Base-by-base conservation (phyloP, 1,140 invertebrate genomes). In the Zaprionus camerounensis region DNA sequence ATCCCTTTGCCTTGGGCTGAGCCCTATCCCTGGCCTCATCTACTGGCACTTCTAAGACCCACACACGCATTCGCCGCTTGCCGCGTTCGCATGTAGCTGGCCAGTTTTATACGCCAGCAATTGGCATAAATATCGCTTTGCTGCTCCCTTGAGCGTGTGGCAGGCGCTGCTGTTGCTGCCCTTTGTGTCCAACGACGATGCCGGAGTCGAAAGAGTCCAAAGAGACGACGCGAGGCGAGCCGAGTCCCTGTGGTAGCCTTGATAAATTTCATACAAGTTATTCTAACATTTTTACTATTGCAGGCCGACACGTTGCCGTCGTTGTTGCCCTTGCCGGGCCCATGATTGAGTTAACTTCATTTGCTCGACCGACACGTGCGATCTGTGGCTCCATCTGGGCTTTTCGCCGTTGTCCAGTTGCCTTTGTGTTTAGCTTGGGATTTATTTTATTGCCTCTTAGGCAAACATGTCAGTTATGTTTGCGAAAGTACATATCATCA, bases 391-490 rank as follows among this genome's bases (percentile, higher is more conserved):
- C 28, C 13, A 22, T 46, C 49, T 56, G 28, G 36, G 31, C 36
- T 20, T 53, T 34, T 57, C 36, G 62, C 51, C 55, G 68, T 51
- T 77, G 75, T 77, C 70, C 70, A 41, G 53, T 78, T 74, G 71
- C 44, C 66, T 74, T 69, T 78, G 75, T 74, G 66, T 65, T 74
- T 75, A 69, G 71, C 28, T 69, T 76, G 81, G 76, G 81, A 90
- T 90, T 90, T 90, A 90, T 90, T 90, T 80, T 77, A 90, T 80
- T 78, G 81, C 86, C 83, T 83, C 85, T 85, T 90, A 82, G 85
- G 82, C 86, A 80, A 90, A 90, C 85, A 90, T 90, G 85, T 90
- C 85, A 90, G 85, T 90, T 90, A 90, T 90, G 85, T 90, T 85
- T 90, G 85, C 85, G 76, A 85, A 88, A 88, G 76, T 88, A 90